Conservation (phyloP, 2,113 vertebrate genomes). For the Corydoras maculifer region DNA sequence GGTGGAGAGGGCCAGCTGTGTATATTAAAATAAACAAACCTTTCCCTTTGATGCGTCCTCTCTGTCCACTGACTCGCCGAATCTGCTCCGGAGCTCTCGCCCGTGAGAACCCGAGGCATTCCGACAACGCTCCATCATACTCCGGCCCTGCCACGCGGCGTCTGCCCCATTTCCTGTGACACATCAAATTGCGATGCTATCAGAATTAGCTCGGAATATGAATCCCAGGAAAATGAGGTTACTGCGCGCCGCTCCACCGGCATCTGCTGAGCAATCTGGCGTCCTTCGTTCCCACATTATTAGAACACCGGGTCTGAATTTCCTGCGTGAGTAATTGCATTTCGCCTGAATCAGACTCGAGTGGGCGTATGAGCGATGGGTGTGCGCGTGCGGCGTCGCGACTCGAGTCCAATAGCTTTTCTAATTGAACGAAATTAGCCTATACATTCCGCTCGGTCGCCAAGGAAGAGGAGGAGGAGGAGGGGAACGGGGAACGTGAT, state of each 20-base stretch:
- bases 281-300: slow-evolving; percentile 28
- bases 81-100: slow-evolving; percentile 10
- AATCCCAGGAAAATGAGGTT: slow-evolving; percentile 4
- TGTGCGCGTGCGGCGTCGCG: background rate
- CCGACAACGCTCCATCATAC: background rate
- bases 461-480: slow-evolving; percentile 39
- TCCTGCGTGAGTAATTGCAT: slow-evolving; percentile 29
- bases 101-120: slow-evolving; percentile 3
- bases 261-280: slow-evolving; percentile 11
- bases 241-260: background rate
- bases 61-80: slow-evolving; percentile 8
- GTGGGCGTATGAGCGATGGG: slow-evolving; percentile 29
- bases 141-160: background rate
- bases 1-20: too few species aligned
- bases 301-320: slow-evolving; percentile 23
- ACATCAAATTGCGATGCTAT: slow-evolving; percentile 9
- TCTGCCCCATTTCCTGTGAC: slow-evolving; percentile 21
- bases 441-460: slow-evolving; percentile 40
- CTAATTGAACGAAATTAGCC: slow-evolving; percentile 55
- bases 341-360: slow-evolving; percentile 20
- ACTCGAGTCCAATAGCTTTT: slow-evolving; percentile 45
- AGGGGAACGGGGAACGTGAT: background rate
- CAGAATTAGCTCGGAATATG: background rate
- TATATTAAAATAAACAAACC: too few species aligned
- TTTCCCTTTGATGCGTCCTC: background rate